These are phyloP conservation scores for Villa cingulata DNA, from an alignment of 2,888 invertebrate species.

Conservation along the genomic window DNA sequence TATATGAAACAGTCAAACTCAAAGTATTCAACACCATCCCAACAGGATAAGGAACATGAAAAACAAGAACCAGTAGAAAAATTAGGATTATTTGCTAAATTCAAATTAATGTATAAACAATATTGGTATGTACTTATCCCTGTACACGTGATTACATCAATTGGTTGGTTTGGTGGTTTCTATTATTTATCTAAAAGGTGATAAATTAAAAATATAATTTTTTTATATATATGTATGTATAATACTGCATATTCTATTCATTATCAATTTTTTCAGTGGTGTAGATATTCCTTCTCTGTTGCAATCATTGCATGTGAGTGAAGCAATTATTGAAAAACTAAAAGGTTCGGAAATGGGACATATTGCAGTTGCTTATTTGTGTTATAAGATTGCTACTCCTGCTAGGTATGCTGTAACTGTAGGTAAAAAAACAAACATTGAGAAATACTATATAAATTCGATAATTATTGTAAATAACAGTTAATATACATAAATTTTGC, in stretches of 20 bases:
- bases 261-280: constrained; percentile 50
- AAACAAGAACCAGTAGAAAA: constrained; percentile 27
- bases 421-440: too few species aligned
- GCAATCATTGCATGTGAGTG: constrained; percentile 64
- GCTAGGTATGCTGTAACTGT: constrained; percentile 83
- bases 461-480: too few species aligned
- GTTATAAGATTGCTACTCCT: constrained; percentile 89
- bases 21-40: too few species aligned
- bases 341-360: constrained; percentile 73
- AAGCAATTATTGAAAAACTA: constrained; percentile 61
- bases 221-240: background rate
- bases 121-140: constrained; percentile 95
- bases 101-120: constrained; percentile 84
- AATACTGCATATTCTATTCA: background rate
- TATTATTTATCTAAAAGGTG: constrained; percentile 78
- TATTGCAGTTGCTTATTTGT: constrained; percentile 75
- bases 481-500: background rate
- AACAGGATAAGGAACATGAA: too few species aligned
- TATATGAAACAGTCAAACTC: too few species aligned
- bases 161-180: constrained; percentile 76
- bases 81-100: constrained; percentile 56
- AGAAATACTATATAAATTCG: too few species aligned
- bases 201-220: background rate
- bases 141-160: constrained; percentile 80
- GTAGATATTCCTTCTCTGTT: constrained; percentile 73